These are phyloP conservation scores for Drosophila dives DNA, from an alignment of 2,888 invertebrate species.

Conservation along the genomic window DNA sequence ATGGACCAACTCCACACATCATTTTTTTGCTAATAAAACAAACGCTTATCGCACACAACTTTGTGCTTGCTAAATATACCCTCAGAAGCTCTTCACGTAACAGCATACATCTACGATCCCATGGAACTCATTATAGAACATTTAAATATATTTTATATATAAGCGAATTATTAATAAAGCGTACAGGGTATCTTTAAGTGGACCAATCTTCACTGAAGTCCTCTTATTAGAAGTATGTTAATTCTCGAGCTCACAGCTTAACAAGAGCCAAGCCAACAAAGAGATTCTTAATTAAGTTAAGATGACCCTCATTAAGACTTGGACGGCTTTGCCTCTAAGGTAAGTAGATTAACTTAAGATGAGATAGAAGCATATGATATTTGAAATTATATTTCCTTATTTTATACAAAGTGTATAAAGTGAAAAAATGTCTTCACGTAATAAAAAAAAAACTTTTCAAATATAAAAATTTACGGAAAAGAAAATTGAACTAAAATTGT, in stretches of 20 bases:
- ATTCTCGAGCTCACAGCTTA: constrained; percentile 18
- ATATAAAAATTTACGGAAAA: not conserved
- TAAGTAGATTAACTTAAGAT: constrained; percentile 9
- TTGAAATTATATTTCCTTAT: constrained; percentile 5
- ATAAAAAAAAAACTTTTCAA: not conserved
- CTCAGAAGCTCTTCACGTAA: not conserved
- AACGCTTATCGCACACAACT: constrained; percentile 26
- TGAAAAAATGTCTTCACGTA: not conserved
- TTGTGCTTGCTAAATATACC: not conserved
- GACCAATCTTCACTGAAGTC: too few relatives aligned
- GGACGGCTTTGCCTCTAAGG: not conserved
- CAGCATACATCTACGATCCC: not conserved
- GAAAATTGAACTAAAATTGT: not conserved
- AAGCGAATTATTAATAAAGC: not conserved
- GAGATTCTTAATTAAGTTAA: constrained; percentile 59
- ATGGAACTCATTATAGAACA: not conserved
- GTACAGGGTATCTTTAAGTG: not conserved
- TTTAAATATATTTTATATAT: too few relatives aligned
- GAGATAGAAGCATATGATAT: constrained; percentile 6
- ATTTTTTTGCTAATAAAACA: constrained; percentile 44
- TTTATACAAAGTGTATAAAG: not conserved
- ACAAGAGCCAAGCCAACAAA: constrained; percentile 16
- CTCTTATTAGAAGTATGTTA: not conserved
- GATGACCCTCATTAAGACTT: constrained; percentile 15
- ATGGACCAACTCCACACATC: constrained; percentile 24